Evolutionary conservation across 2,888 invertebrate genomes (phyloP).

Genomic region (Thecocarcelia acutangulata): DNA sequence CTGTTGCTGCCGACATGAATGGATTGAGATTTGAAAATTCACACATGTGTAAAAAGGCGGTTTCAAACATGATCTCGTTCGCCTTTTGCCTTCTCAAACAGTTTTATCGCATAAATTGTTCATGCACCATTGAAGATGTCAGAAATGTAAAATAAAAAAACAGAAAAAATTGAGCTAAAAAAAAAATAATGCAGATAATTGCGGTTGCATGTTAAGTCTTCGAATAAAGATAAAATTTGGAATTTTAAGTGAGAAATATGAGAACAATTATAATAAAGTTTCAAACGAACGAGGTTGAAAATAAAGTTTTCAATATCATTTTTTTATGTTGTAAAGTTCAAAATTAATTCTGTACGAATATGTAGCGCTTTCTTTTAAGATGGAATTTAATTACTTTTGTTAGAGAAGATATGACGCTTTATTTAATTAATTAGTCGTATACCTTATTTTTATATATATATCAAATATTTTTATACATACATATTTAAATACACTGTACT

Average conservation of each 20-base stretch:
- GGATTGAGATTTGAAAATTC: slow-evolving; percentile 38
- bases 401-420: background rate
- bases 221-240: slow-evolving; percentile 1
- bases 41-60: slow-evolving; percentile 43
- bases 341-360: no score
- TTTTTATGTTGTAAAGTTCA: no score
- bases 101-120: slow-evolving; percentile 53
- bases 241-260: slow-evolving; percentile 35
- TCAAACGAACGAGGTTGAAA: no score
- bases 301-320: no score
- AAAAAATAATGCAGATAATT: slow-evolving; percentile 46
- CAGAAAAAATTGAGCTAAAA: background rate
- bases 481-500: no score
- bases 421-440: slow-evolving; percentile 9
- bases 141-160: slow-evolving; percentile 18
- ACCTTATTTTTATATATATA: no score
- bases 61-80: slow-evolving; percentile 9
- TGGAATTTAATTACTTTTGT: no score
- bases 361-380: no score
- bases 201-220: slow-evolving; percentile 3
- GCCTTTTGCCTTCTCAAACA: slow-evolving; percentile 19
- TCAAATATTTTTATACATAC: no score
- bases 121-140: slow-evolving; percentile 55
- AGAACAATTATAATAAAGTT: background rate
- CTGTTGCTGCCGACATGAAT: slow-evolving; percentile 22